Base-by-base conservation (phyloP, 2,888 invertebrate species). In the Monochamus alternatus region DNA sequence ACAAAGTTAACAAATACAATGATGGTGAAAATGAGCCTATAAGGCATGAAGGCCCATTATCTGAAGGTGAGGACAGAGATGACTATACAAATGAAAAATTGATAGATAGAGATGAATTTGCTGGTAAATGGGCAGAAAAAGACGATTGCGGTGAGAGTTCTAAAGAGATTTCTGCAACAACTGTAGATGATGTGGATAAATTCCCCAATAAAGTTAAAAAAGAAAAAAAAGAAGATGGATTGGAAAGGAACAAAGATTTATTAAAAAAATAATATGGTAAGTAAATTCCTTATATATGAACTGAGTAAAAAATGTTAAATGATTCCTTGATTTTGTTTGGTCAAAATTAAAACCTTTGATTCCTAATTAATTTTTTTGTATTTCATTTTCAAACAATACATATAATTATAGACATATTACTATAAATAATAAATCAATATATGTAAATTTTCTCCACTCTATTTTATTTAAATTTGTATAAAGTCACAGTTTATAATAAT, bases 81-180 rank as follows among this genome's bases (percentile, higher is more conserved):
- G 92, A 92, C 83, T 90, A 90, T 76, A 86, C 85, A 60, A 85
- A 81, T 47, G 78, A 73, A n/a, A 81, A 81, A 66, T 65, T 79
- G 52, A 75, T 81, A 12, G 87, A 87, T 52, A 87, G 93, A 69
- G 93, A 93, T 86, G 91, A 92, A 80, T 93, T 92, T 83, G 93
- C 92, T 81, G 93, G 93, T 4, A 93, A 93, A 85, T 93, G 93
- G 92, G 92, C 92, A 0, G 92, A 92, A 74, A 92, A 92, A 47
- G 91, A 91, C 75, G 91, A 91, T 22, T 47, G 51, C 32, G 43
- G 58, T 64, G 65, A 63, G 12, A 31, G 38, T 5, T 52, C 75
- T 30, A 67, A 73, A 52, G 73, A 77, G 67, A 87, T 88, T 76
- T 90, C 82, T 81, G 83, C 88, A 82, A 87, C 86, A 44, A 89